Evolutionary conservation across 2,113 vertebrate genomes (phyloP).

Genomic region (Malaclemys terrapin): DNA sequence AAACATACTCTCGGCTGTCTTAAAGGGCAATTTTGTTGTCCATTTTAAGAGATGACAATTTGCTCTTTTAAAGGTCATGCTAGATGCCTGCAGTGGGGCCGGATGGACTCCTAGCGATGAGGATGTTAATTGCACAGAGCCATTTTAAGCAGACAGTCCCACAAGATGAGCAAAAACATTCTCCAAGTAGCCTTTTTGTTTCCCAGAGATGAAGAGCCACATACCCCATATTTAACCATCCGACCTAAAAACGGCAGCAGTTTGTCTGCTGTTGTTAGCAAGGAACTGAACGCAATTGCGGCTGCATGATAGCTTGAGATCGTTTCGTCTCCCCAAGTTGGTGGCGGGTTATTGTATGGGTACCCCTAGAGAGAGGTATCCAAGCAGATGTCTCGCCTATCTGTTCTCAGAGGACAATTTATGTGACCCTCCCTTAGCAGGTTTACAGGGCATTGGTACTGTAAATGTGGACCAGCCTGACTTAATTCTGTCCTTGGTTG

Average conservation of each 20-base stretch:
- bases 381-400: background rate
- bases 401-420: background rate
- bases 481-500: background rate
- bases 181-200: background rate
- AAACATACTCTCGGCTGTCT: background rate
- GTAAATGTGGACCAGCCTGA: background rate
- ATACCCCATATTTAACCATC: background rate
- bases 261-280: background rate
- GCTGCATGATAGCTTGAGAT: background rate
- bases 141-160: background rate
- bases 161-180: rapidly evolving
- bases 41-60: background rate
- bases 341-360: background rate
- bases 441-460: background rate
- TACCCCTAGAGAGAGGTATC: background rate
- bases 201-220: background rate
- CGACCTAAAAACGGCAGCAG: background rate
- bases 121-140: background rate
- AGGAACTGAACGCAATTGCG: background rate
- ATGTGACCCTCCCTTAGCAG: background rate
- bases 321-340: background rate
- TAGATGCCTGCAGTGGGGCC: background rate
- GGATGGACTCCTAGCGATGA: background rate
- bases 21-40: rapidly evolving
- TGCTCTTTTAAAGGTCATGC: background rate